Conservation (phyloP, 2,797 vertebrate species). For the Cyprinodon diabolis region DNA sequence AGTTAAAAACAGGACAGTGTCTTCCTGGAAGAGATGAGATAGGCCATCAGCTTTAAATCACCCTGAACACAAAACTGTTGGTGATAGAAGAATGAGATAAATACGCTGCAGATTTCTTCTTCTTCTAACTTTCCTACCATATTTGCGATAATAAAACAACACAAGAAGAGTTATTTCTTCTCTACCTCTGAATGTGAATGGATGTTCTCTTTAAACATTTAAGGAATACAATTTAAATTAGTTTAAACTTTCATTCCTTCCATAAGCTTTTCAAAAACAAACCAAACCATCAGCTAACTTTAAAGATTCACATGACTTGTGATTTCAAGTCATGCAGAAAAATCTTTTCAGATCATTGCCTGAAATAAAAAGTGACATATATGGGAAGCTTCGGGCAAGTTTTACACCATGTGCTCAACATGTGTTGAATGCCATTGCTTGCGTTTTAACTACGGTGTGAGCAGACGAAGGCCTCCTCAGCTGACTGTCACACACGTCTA, state of each 20-base stretch:
- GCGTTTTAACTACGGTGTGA: neutral
- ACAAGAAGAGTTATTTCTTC: slow-evolving; percentile 62
- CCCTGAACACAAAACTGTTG: slow-evolving; percentile 65
- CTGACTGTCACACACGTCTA: neutral
- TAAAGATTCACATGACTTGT: slow-evolving; percentile 31
- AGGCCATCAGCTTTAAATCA: slow-evolving; percentile 70
- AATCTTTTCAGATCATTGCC: slow-evolving; percentile 28
- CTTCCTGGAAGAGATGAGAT: slow-evolving; percentile 60
- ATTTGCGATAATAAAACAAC: slow-evolving; percentile 59
- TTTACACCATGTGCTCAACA: neutral
- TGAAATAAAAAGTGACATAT: slow-evolving; percentile 25
- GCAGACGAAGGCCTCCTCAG: neutral
- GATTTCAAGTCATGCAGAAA: slow-evolving; percentile 29
- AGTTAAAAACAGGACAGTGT: slow-evolving; percentile 46
- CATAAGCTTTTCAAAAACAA: slow-evolving; percentile 18
- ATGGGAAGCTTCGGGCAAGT: slow-evolving; percentile 17
- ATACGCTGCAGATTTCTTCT: slow-evolving; percentile 51
- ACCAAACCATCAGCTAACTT: slow-evolving; percentile 6
- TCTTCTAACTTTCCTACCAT: slow-evolving; percentile 37
- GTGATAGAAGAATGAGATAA: slow-evolving; percentile 77
- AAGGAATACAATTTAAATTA: slow-evolving; percentile 28
- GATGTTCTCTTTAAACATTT: slow-evolving; percentile 35
- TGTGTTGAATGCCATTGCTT: neutral
- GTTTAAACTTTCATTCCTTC: slow-evolving; percentile 20
- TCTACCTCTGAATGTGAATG: slow-evolving; percentile 26